Conservation (phyloP, 2,797 vertebrate species). For the Acipenser oxyrinchus region DNA sequence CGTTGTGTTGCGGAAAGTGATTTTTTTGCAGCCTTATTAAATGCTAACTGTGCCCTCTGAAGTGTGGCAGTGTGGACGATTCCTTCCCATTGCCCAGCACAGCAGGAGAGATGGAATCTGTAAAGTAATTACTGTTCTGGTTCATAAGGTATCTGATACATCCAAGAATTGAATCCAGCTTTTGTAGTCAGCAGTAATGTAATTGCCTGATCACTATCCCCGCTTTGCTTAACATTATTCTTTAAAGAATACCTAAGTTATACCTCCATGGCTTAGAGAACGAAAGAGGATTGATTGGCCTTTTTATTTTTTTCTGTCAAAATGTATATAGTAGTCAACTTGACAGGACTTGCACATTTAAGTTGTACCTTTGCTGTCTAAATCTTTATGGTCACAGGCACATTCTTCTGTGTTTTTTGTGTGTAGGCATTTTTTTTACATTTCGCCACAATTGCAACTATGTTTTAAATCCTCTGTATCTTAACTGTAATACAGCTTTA, state of each 20-base stretch:
- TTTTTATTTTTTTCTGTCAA: too few relatives aligned
- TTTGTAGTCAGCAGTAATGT: conserved; percentile 35
- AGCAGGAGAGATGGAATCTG: conserved; percentile 14
- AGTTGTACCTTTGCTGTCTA: too few relatives aligned
- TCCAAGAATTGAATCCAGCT: conserved; percentile 41
- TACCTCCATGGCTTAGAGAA: neutral
- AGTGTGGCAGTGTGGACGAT: conserved; percentile 9
- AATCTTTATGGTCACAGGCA: too few relatives aligned
- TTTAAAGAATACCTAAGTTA: neutral
- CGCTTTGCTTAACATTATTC: conserved; percentile 27
- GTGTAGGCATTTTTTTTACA: too few relatives aligned
- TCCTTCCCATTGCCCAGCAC: conserved; percentile 13
- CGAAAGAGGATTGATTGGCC: neutral
- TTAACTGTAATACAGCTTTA: too few relatives aligned
- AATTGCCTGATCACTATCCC: conserved; percentile 31
- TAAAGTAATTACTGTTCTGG: conserved; percentile 29
- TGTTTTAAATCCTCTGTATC: too few relatives aligned
- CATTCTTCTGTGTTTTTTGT: too few relatives aligned
- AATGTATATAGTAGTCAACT: too few relatives aligned
- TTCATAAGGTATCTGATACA: conserved; percentile 29
- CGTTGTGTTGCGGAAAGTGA: neutral
- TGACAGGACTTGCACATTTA: too few relatives aligned
- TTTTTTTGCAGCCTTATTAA: conserved; percentile 2
- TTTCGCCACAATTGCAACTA: too few relatives aligned
- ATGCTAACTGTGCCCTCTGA: conserved; percentile 4